Evolutionary conservation across 2,888 invertebrate species (phyloP).

Genomic region (Sinohyriopsis cumingii): DNA sequence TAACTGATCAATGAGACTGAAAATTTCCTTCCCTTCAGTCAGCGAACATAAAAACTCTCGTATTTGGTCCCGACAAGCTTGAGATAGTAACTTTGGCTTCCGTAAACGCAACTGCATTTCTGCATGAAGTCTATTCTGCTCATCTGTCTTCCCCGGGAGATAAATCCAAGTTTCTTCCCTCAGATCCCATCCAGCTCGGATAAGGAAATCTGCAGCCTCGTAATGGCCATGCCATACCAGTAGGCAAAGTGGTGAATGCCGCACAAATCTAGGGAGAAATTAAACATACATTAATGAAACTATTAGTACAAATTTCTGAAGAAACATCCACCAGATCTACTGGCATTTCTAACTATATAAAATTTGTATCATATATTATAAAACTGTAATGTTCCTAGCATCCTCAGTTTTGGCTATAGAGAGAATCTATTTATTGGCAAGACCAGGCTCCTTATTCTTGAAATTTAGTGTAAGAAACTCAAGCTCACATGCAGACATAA

Average conservation of each 20-base stretch:
- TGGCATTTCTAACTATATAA: neutral
- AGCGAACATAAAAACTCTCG: neutral
- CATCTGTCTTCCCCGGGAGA: slow-evolving; percentile 39
- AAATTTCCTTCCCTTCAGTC: slow-evolving; percentile 2
- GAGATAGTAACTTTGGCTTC: neutral
- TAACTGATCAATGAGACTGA: slow-evolving; percentile 1
- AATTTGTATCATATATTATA: no score
- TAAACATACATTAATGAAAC: neutral
- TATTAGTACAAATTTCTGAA: neutral
- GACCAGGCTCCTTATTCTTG: no score
- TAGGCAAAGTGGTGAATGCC: slow-evolving; percentile 55
- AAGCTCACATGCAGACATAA: no score
- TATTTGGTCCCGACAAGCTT: slow-evolving; percentile 1
- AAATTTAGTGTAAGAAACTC: no score
- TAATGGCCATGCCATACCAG: slow-evolving; percentile 51
- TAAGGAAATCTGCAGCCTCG: slow-evolving; percentile 47
- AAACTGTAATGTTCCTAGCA: no score
- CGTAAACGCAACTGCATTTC: neutral
- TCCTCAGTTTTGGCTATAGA: no score
- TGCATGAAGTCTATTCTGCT: slow-evolving; percentile 24
- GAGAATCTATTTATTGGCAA: no score
- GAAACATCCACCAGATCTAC: neutral
- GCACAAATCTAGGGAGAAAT: neutral
- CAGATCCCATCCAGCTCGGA: slow-evolving; percentile 57
- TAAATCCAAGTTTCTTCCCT: slow-evolving; percentile 42